Evolutionary conservation across 1,140 invertebrate genomes (phyloP).

Genomic region (Euwallacea similis): DNA sequence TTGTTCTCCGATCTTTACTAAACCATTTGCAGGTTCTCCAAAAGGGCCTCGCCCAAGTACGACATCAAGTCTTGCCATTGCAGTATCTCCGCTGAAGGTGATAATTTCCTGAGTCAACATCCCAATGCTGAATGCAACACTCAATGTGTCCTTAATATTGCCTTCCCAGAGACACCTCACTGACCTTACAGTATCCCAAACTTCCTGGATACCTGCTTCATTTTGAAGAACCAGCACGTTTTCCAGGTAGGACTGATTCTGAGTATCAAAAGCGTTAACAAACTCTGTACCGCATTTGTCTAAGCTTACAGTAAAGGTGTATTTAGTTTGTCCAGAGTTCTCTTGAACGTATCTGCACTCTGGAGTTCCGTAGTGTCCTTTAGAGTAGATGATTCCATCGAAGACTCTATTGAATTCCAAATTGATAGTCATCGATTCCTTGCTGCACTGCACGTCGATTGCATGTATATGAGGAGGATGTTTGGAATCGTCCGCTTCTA

Average conservation of each 20-base stretch:
- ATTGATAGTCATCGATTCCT: slow-evolving; percentile 81
- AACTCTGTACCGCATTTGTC: slow-evolving; percentile 81
- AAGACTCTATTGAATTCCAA: slow-evolving; percentile 77
- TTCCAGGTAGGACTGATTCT: slow-evolving; percentile 77
- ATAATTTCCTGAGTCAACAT: slow-evolving; percentile 80
- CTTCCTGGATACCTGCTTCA: slow-evolving; percentile 78
- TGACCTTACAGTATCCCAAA: slow-evolving; percentile 77
- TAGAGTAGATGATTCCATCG: slow-evolving; percentile 80
- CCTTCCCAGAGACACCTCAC: slow-evolving; percentile 84
- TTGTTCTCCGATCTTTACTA: slow-evolving; percentile 80
- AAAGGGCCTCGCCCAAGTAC: slow-evolving; percentile 79
- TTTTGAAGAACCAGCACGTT: slow-evolving; percentile 80
- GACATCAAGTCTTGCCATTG: slow-evolving; percentile 77
- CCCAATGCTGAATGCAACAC: slow-evolving; percentile 74
- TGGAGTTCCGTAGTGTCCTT: slow-evolving; percentile 71
- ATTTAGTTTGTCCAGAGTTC: slow-evolving; percentile 70
- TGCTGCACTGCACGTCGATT: slow-evolving; percentile 75
- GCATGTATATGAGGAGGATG: slow-evolving; percentile 76
- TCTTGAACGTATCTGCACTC: slow-evolving; percentile 73
- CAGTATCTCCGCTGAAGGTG: slow-evolving; percentile 81
- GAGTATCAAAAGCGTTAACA: slow-evolving; percentile 73
- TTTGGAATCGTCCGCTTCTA: slow-evolving; percentile 57
- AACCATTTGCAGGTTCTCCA: slow-evolving; percentile 70
- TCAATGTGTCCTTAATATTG: slow-evolving; percentile 72
- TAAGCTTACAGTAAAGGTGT: slow-evolving; percentile 74